Conservation (phyloP, 2,797 vertebrate species). For the Poecilia picta region DNA sequence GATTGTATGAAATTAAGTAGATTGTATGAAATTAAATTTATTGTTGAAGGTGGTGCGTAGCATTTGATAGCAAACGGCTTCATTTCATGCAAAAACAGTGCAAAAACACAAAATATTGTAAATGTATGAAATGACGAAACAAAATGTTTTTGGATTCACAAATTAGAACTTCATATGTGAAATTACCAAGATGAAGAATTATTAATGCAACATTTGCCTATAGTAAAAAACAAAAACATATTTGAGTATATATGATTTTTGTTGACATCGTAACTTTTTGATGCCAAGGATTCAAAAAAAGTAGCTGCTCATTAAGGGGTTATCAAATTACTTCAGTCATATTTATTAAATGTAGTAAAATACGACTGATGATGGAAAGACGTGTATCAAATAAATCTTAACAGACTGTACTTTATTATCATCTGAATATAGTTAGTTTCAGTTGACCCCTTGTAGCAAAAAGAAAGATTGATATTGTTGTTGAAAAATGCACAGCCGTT, state of each 20-base stretch:
- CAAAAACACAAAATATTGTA: background rate
- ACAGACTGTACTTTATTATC: background rate
- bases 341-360: background rate
- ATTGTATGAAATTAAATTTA: background rate
- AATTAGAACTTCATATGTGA: background rate
- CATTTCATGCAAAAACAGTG: background rate
- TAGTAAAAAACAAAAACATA: too few relatives aligned
- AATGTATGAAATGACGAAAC: background rate
- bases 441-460: background rate
- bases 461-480: background rate
- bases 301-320: background rate
- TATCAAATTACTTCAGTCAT: too few relatives aligned
- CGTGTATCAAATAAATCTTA: background rate
- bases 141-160: background rate
- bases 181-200: background rate
- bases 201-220: too few relatives aligned
- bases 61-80: too few relatives aligned
- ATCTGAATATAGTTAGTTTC: background rate
- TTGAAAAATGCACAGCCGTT: background rate
- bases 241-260: too few relatives aligned
- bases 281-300: too few relatives aligned
- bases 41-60: background rate
- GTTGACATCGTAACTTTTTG: too few relatives aligned
- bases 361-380: background rate
- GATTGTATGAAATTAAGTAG: background rate